A percentile compares a stretch with the other conserved stretches of the same genome.
These are phyloP conservation scores for Eurypyga helias DNA, from an alignment of 2,113 vertebrate species.

Conservation along the genomic window DNA sequence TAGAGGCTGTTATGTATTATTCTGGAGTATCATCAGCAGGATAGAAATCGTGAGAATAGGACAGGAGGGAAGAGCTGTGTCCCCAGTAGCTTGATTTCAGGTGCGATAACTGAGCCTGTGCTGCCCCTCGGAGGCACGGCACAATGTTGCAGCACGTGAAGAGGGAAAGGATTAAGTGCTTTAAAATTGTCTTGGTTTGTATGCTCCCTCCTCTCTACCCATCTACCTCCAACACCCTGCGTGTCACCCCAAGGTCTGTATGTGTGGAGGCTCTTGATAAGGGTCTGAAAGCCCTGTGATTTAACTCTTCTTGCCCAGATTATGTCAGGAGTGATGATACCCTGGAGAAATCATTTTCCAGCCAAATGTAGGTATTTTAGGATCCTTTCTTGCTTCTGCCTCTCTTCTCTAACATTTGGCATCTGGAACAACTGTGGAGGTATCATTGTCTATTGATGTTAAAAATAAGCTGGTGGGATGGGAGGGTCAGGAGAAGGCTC, in stretches of 20 bases:
- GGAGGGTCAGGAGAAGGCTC: not conserved
- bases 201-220: not conserved
- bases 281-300: not conserved
- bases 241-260: not conserved
- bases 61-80: not conserved
- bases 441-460: not conserved
- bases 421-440: not conserved
- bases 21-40: not conserved
- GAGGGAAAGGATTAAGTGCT: not conserved
- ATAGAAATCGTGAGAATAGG: not conserved
- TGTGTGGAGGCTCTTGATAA: not conserved
- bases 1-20: not conserved
- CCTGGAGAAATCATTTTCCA: not conserved
- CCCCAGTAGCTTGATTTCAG: not conserved
- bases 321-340: not conserved
- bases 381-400: not conserved
- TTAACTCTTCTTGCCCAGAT: not conserved
- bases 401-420: not conserved
- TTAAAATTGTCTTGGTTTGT: not conserved
- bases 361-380: not conserved
- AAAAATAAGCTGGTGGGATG: not conserved
- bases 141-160: not conserved
- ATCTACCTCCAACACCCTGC: not conserved
- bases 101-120: not conserved
- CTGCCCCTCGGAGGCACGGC: conserved; percentile 24